Evolutionary conservation across 2,113 vertebrate species (phyloP).

Genomic region (Catharus minimus): DNA sequence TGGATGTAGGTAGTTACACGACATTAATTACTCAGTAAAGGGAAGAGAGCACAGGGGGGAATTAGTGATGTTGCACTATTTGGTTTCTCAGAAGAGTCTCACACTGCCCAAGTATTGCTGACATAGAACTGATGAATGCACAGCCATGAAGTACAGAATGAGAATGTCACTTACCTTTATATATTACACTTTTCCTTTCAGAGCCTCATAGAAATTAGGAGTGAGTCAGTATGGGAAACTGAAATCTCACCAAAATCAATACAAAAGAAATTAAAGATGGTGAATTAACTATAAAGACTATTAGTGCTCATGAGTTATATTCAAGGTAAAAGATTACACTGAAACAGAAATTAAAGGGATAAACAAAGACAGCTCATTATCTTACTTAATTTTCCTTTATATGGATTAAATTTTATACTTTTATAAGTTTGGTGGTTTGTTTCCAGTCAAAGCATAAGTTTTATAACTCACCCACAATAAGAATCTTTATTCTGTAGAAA

Average conservation of each 20-base stretch:
- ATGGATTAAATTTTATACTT: not conserved
- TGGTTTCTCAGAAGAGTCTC: not conserved
- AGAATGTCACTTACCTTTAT: not conserved
- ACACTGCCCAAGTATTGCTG: not conserved
- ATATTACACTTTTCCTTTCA: constrained; percentile 6
- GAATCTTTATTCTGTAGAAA: not conserved
- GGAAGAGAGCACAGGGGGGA: not conserved
- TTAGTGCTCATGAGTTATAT: not conserved
- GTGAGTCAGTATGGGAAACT: not conserved
- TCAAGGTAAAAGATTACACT: not conserved
- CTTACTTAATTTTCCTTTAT: not conserved
- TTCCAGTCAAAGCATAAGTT: not conserved
- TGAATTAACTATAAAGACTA: not conserved
- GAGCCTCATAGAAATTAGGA: not conserved
- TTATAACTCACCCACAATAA: not conserved
- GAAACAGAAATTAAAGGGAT: not conserved
- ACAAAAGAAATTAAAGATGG: not conserved
- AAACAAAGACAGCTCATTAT: not conserved
- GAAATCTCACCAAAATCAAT: not conserved
- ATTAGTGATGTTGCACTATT: not conserved
- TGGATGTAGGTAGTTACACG: not conserved
- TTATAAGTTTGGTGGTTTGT: not conserved
- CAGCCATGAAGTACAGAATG: constrained; percentile 1
- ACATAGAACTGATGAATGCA: constrained; percentile 4
- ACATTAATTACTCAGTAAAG: not conserved